Evolutionary conservation across 64 coral and sea anemone species (phyloP).

Genomic region (Cladopsammia gracilis): DNA sequence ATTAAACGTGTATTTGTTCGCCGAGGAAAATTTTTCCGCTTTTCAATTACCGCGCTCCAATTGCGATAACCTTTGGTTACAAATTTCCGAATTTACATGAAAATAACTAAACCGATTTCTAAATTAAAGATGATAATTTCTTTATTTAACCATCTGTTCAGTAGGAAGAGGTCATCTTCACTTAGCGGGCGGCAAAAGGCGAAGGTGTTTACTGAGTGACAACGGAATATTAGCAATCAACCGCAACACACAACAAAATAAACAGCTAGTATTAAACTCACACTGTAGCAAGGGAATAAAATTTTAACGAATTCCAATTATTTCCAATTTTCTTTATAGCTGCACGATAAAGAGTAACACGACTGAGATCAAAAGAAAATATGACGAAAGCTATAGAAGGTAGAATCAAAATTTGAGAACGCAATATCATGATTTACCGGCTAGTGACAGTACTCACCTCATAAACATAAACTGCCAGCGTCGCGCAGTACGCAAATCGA

Average conservation of each 20-base stretch:
- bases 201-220: background rate
- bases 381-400: background rate
- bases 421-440: background rate
- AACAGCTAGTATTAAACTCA: background rate
- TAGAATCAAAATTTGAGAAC: background rate
- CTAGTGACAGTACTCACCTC: conserved; percentile 74
- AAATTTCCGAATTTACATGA: too few relatives aligned
- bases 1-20: too few relatives aligned
- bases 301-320: conserved; percentile 1
- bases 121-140: conserved; percentile 2
- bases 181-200: background rate
- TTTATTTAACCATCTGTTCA: conserved; percentile 24
- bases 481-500: conserved; percentile 95
- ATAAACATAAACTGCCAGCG: conserved; percentile 95
- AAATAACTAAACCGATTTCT: background rate
- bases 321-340: background rate
- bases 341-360: background rate
- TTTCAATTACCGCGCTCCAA: too few relatives aligned
- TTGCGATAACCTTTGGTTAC: too few relatives aligned
- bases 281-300: background rate
- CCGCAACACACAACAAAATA: background rate
- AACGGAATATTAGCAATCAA: background rate
- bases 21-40: too few relatives aligned
- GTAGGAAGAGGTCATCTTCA: background rate
- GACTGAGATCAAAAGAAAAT: background rate